Conservation (phyloP, 2,797 vertebrate genomes). For the Sebastes wilsoni region DNA sequence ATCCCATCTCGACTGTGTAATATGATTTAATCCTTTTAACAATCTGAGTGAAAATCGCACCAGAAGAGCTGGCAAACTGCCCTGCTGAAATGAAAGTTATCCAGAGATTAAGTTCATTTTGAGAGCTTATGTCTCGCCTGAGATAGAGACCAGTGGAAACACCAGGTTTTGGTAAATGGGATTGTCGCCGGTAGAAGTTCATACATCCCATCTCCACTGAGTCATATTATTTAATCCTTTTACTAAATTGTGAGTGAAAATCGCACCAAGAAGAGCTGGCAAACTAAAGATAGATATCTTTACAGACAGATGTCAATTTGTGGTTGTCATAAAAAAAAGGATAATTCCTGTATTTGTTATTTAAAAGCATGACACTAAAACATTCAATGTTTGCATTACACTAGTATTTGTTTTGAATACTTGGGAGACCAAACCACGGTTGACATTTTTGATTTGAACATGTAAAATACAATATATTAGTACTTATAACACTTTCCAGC, state of each 20-base stretch:
- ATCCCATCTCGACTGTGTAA: not conserved
- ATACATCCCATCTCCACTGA: not conserved
- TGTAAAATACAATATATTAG: conserved; percentile 72
- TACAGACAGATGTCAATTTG: conserved; percentile 17
- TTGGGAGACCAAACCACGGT: conserved; percentile 26
- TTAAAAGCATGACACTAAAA: conserved; percentile 1
- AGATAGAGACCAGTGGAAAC: not conserved
- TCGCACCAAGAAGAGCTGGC: not conserved
- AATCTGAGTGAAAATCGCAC: not conserved
- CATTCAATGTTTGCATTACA: conserved; percentile 13
- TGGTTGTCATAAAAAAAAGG: conserved; percentile 15
- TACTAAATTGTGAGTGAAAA: rapidly evolving
- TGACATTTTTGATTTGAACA: conserved; percentile 34
- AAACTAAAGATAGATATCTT: conserved; percentile 4
- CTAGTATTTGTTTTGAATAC: conserved; percentile 21
- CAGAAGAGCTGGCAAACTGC: not conserved
- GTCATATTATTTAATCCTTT: not conserved
- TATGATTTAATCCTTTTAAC: not conserved
- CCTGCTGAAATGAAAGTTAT: conserved; percentile 15
- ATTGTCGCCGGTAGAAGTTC: not conserved
- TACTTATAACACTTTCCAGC: conserved; percentile 71
- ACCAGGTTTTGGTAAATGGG: not conserved
- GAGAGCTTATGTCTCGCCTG: not conserved
- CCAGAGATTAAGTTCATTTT: not conserved
- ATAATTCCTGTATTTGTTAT: conserved; percentile 1